Conservation (phyloP, 2,888 invertebrate species). For the Agrilus biguttatus region DNA sequence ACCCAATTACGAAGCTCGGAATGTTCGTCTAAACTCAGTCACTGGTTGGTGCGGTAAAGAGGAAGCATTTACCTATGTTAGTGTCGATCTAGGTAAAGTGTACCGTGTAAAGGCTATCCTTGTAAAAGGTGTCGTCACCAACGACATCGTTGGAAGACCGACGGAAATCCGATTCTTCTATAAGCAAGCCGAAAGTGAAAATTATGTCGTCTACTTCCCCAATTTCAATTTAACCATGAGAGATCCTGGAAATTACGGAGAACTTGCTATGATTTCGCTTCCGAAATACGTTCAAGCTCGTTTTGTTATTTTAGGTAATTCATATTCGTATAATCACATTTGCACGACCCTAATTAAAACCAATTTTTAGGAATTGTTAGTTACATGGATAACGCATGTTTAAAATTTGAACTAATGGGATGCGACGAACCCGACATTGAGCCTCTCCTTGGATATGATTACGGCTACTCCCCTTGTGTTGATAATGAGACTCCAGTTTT, state of each 20-base stretch:
- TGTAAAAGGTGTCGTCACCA: conserved; percentile 88
- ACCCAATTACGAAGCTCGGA: conserved; percentile 82
- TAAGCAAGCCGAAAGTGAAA: conserved; percentile 85
- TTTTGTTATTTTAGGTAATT: conserved; percentile 64
- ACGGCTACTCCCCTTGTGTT: conserved; percentile 86
- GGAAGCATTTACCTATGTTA: conserved; percentile 91
- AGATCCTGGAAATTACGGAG: conserved; percentile 93
- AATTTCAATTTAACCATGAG: conserved; percentile 90
- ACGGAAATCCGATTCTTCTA: conserved; percentile 96
- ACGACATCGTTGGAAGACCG: conserved; percentile 88
- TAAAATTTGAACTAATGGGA: conserved; percentile 92
- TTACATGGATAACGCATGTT: conserved; percentile 91
- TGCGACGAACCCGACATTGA: conserved; percentile 77
- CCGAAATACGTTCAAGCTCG: conserved; percentile 88
- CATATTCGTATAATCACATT: neutral
- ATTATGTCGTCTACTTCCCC: conserved; percentile 93
- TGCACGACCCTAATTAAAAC: conserved; percentile 5
- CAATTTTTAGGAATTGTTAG: conserved; percentile 64
- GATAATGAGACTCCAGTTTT: conserved; percentile 94
- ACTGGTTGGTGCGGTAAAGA: conserved; percentile 96
- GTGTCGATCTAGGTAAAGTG: conserved; percentile 88
- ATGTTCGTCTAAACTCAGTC: conserved; percentile 79
- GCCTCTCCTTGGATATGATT: conserved; percentile 81
- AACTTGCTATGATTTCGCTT: conserved; percentile 87
- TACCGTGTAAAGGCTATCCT: conserved; percentile 84